A percentile compares a stretch with the other conserved stretches of the same genome.
These are phyloP conservation scores for Haplochromis vanheusdeni DNA, from an alignment of 2,113 vertebrate species.

Conservation along the genomic window DNA sequence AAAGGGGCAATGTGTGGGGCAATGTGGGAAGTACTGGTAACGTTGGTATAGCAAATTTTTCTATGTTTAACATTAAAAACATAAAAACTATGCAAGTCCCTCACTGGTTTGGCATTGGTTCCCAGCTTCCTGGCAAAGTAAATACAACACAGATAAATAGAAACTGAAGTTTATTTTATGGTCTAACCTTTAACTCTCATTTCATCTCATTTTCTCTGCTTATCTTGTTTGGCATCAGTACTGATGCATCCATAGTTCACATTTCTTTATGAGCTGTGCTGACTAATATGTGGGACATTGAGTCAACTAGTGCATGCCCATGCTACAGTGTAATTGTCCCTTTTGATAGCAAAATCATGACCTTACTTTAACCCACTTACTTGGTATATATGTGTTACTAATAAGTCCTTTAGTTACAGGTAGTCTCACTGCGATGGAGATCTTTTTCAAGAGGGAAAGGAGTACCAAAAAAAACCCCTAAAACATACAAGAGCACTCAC, in stretches of 20 bases:
- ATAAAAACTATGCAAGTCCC: not conserved
- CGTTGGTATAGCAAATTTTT: not conserved
- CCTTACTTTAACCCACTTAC: not conserved
- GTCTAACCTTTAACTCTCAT: not conserved
- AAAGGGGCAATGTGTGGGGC: not conserved
- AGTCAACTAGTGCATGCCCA: not conserved
- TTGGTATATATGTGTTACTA: not conserved
- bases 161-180: not conserved
- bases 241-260: not conserved
- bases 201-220: not conserved
- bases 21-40: not conserved
- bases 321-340: not conserved
- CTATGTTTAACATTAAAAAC: not conserved
- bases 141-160: not conserved
- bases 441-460: not conserved
- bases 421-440: not conserved
- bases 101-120: not conserved
- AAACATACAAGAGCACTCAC: not conserved
- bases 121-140: not conserved
- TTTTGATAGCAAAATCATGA: not conserved
- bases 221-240: not conserved
- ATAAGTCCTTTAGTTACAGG: not conserved
- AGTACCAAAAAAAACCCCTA: accelerated
- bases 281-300: not conserved
- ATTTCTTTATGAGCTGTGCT: not conserved